Percentiles rank a stretch among this genome's conserved stretches.
phyloP scores from a whole-genome alignment of 2,888 invertebrate species.

The Alitta virens region DNA sequence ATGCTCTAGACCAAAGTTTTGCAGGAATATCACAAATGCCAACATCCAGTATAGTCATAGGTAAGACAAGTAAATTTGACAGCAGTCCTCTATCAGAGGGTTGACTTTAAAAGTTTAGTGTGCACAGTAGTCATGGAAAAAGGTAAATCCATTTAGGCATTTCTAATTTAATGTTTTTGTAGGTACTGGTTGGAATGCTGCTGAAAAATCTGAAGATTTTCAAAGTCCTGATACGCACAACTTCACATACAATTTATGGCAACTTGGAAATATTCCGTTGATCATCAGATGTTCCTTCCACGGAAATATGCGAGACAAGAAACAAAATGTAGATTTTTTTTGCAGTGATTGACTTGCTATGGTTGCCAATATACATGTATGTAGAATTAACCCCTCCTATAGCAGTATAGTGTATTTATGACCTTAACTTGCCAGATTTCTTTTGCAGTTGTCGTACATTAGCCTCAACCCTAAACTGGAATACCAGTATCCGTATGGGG shows the following conservation, averaged over 20 bases:
- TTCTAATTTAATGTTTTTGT: too few relatives aligned
- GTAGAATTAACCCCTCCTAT: not conserved
- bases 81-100: too few relatives aligned
- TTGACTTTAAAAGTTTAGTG: too few relatives aligned
- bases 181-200: conserved; percentile 2
- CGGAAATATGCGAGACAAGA: conserved; percentile 28
- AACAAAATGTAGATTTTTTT: not conserved
- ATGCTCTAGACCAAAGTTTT: too few relatives aligned
- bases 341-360: too few relatives aligned
- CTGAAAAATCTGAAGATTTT: conserved; percentile 7
- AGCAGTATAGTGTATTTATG: not conserved
- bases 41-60: too few relatives aligned
- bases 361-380: not conserved
- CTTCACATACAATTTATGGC: conserved; percentile 40
- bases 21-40: too few relatives aligned
- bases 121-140: too few relatives aligned
- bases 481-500: conserved; percentile 41
- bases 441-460: conserved; percentile 29
- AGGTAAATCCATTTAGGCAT: too few relatives aligned
- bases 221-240: not conserved
- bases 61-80: too few relatives aligned
- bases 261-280: conserved; percentile 32
- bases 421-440: too few relatives aligned
- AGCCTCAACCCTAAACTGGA: conserved; percentile 43
- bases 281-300: conserved; percentile 40